These are phyloP conservation scores for Prorops nasuta DNA, from an alignment of 1,140 invertebrate species.

Conservation along the genomic window DNA sequence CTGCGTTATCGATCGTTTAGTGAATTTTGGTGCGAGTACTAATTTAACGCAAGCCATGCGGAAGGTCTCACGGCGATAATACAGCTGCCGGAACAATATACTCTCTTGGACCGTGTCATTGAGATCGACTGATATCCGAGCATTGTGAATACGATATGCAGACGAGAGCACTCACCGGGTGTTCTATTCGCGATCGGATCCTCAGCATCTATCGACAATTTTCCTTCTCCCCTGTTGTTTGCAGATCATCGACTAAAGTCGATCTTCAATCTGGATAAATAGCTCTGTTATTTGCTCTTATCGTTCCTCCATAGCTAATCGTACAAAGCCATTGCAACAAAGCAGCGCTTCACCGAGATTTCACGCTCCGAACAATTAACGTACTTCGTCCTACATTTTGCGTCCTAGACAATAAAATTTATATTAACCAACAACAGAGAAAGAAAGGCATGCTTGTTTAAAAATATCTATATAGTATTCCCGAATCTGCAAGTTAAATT, in stretches of 20 bases:
- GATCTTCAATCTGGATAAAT: slow-evolving; percentile 4
- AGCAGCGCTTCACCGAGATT: too few species aligned
- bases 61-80: slow-evolving; percentile 39
- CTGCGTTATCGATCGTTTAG: not conserved
- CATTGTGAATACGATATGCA: slow-evolving; percentile 22
- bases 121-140: slow-evolving; percentile 29
- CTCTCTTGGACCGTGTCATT: slow-evolving; percentile 33
- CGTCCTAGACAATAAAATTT: too few species aligned
- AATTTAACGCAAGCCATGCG: slow-evolving; percentile 33
- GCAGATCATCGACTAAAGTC: slow-evolving; percentile 29
- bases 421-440: too few species aligned
- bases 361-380: too few species aligned
- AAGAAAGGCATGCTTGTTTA: too few species aligned
- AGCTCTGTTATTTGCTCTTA: not conserved
- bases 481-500: too few species aligned
- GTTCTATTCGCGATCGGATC: slow-evolving; percentile 12
- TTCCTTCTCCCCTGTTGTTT: slow-evolving; percentile 7
- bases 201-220: not conserved
- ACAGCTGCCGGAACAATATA: slow-evolving; percentile 25
- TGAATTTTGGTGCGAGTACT: slow-evolving; percentile 8
- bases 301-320: too few species aligned
- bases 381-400: too few species aligned
- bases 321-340: too few species aligned
- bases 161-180: slow-evolving; percentile 13
- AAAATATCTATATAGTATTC: too few species aligned